Evolutionary conservation across 2,888 invertebrate species (phyloP).

Genomic region (Trichacis sp.): DNA sequence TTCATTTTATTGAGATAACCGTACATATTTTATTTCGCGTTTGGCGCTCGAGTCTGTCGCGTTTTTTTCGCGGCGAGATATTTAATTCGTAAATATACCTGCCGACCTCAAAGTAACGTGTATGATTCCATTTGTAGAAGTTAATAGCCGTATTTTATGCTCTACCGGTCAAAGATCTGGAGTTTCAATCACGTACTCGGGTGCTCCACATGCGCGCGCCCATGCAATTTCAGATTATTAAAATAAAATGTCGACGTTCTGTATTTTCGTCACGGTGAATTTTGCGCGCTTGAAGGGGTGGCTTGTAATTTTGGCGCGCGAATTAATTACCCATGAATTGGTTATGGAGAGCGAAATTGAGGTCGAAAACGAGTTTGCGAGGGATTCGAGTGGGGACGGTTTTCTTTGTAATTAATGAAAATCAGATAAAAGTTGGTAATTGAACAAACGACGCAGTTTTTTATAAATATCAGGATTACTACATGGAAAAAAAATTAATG

Average conservation of each 20-base stretch:
- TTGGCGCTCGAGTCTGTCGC: too few species aligned
- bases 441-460: too few species aligned
- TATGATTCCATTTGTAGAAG: conserved; percentile 48
- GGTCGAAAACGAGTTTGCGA: too few species aligned
- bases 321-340: too few species aligned
- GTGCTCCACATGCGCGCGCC: conserved; percentile 10
- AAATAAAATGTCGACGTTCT: background rate
- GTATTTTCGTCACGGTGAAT: background rate
- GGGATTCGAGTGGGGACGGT: too few species aligned
- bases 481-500: too few species aligned
- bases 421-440: too few species aligned
- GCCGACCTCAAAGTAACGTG: conserved; percentile 7
- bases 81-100: background rate
- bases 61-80: background rate
- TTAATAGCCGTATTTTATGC: conserved; percentile 54
- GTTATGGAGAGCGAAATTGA: too few species aligned
- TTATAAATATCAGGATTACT: too few species aligned
- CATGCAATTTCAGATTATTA: conserved; percentile 10
- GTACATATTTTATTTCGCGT: too few species aligned
- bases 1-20: too few species aligned
- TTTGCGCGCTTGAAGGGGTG: background rate
- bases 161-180: conserved; percentile 50
- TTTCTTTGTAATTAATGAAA: too few species aligned
- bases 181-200: conserved; percentile 12
- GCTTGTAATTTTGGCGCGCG: background rate